A percentile compares a stretch with the other conserved stretches of the same genome.
Conservation (phyloP, 2,113 vertebrate species). For the Percina caprodes region DNA sequence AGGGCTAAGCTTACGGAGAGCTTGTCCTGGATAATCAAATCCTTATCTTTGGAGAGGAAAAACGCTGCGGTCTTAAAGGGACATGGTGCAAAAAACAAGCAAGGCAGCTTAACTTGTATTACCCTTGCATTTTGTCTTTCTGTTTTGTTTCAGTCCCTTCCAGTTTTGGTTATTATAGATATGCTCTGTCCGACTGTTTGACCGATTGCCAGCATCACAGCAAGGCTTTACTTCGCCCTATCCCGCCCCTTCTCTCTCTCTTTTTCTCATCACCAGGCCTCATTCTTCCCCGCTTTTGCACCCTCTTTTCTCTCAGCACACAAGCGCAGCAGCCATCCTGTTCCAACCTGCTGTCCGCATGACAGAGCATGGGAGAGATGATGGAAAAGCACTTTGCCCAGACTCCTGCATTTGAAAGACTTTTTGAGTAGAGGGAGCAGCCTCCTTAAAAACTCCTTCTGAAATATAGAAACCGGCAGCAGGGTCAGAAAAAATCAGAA, state of each 20-base stretch:
- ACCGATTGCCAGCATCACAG: conserved; percentile 57
- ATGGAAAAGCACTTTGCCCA: conserved; percentile 64
- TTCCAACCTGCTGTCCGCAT: conserved; percentile 71
- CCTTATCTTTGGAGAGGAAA: conserved; percentile 59
- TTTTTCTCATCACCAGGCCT: conserved; percentile 25
- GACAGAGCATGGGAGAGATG: conserved; percentile 64
- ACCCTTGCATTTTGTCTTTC: conserved; percentile 13
- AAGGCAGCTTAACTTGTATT: conserved; percentile 60
- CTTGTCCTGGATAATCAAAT: conserved; percentile 70
- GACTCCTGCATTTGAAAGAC: conserved; percentile 58
- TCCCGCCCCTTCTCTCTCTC: background rate
- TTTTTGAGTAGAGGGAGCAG: conserved; percentile 23
- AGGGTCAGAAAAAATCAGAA: conserved; percentile 48
- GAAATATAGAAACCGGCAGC: conserved; percentile 16
- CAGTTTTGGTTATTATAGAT: conserved; percentile 47
- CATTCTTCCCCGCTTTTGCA: conserved; percentile 26
- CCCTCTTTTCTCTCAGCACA: conserved; percentile 48
- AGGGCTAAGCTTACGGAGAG: conserved; percentile 52
- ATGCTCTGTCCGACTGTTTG: conserved; percentile 23
- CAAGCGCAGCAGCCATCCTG: conserved; percentile 60
- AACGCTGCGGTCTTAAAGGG: conserved; percentile 41
- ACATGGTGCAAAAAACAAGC: conserved; percentile 62
- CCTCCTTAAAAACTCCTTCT: conserved; percentile 20
- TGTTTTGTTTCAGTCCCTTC: conserved; percentile 19
- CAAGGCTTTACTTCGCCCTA: conserved; percentile 32